A percentile compares a stretch with the other conserved stretches of the same genome.
Evolutionary conservation across 2,797 vertebrate genomes (phyloP).

Genomic region (Huso huso): DNA sequence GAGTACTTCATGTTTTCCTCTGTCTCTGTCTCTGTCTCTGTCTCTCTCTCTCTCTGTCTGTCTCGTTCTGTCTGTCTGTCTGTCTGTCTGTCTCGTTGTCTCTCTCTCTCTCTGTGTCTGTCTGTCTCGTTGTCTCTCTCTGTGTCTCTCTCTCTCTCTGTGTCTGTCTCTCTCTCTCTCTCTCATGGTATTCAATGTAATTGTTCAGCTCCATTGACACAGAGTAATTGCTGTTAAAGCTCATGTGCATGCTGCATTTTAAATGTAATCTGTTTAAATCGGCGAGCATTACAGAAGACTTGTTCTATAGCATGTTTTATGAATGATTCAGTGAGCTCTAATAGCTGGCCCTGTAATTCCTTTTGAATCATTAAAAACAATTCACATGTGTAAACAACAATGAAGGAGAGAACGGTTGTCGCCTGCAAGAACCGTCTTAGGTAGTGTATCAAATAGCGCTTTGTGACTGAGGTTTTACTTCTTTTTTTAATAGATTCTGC

Average conservation of each 20-base stretch:
- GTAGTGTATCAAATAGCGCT: background rate
- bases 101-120: too few relatives aligned
- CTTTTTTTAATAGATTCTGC: conserved; percentile 23
- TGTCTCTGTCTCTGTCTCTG: too few relatives aligned
- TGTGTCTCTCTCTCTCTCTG: too few relatives aligned
- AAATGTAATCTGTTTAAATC: conserved; percentile 47
- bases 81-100: too few relatives aligned
- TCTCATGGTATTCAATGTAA: background rate
- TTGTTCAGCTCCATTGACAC: conserved; percentile 2
- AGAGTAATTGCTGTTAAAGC: conserved; percentile 39
- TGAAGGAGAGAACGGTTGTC: conserved; percentile 6
- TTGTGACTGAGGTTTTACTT: conserved; percentile 15
- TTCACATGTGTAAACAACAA: conserved; percentile 38
- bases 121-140: too few relatives aligned
- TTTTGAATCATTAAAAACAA: conserved; percentile 45
- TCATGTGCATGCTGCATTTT: conserved; percentile 36
- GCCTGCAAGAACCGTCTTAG: background rate
- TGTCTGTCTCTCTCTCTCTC: too few relatives aligned
- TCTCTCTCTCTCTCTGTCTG: too few relatives aligned
- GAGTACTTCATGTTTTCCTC: too few relatives aligned
- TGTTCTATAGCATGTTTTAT: conserved; percentile 36
- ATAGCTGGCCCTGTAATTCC: conserved; percentile 46
- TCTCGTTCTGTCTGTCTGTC: too few relatives aligned
- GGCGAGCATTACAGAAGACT: conserved; percentile 38
- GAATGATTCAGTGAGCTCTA: conserved; percentile 50